phyloP scores from a whole-genome alignment of 2,888 invertebrate genomes.

The Thyatira batis region DNA sequence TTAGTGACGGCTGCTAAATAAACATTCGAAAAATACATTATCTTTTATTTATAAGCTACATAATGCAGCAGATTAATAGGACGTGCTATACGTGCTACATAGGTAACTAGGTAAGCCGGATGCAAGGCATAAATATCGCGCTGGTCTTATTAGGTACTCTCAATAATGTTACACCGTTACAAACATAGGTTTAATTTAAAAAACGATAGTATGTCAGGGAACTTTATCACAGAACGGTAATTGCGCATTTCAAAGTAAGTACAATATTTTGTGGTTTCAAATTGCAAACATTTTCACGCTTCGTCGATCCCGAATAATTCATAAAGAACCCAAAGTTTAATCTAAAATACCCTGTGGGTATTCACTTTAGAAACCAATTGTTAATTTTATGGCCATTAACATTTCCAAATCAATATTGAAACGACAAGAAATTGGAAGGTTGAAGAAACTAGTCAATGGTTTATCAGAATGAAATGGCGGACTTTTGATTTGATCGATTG shows the following conservation, averaged over 20 bases:
- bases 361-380: slow-evolving; percentile 31
- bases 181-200: too few species aligned
- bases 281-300: slow-evolving; percentile 48
- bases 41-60: background rate
- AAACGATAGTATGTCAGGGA: background rate
- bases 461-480: background rate
- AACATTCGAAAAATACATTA: slow-evolving; percentile 13
- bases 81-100: too few species aligned
- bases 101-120: too few species aligned
- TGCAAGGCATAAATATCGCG: too few species aligned
- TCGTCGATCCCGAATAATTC: slow-evolving; percentile 20
- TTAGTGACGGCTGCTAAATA: slow-evolving; percentile 48
- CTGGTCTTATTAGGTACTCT: too few species aligned
- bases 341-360: slow-evolving; percentile 21
- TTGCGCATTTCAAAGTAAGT: background rate
- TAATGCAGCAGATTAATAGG: background rate
- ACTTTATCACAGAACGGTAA: background rate
- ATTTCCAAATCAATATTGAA: slow-evolving; percentile 31
- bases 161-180: too few species aligned
- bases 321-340: slow-evolving; percentile 14
- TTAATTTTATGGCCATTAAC: slow-evolving; percentile 41
- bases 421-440: slow-evolving; percentile 24
- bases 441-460: slow-evolving; percentile 24
- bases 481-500: background rate
- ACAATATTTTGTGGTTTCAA: slow-evolving; percentile 15